These are phyloP conservation scores for Oryctes rhinoceros DNA, from an alignment of 1,140 invertebrate species.

Conservation along the genomic window DNA sequence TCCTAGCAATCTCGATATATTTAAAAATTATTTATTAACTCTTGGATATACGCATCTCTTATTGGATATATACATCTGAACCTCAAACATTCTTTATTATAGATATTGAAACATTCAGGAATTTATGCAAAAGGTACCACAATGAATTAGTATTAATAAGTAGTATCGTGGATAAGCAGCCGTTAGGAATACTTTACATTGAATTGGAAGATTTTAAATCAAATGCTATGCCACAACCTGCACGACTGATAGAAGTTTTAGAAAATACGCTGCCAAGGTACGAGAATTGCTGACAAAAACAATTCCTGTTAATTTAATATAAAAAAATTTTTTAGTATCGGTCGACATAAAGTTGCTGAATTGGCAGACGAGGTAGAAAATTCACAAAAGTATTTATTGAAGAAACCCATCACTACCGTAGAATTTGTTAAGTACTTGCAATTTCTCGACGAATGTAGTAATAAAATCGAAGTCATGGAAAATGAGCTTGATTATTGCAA, in stretches of 20 bases:
- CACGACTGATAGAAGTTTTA: constrained; percentile 71
- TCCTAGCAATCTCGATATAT: too few species aligned
- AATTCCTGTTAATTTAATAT: constrained; percentile 1
- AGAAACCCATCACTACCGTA: constrained; percentile 65
- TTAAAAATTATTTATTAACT: too few species aligned
- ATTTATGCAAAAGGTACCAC: constrained; percentile 68
- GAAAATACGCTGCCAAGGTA: constrained; percentile 65
- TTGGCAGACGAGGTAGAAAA: constrained; percentile 69
- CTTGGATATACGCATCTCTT: too few species aligned
- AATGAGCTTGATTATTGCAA: constrained; percentile 72
- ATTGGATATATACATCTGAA: neutral
- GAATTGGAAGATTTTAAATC: constrained; percentile 76
- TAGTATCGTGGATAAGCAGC: constrained; percentile 64
- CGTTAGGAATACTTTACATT: constrained; percentile 74
- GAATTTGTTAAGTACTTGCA: constrained; percentile 75
- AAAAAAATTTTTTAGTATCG: constrained; percentile 62
- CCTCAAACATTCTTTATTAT: constrained; percentile 56
- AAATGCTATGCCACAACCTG: constrained; percentile 72
- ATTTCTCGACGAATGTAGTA: constrained; percentile 72
- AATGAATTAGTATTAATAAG: constrained; percentile 69
- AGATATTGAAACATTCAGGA: constrained; percentile 64
- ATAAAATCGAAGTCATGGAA: constrained; percentile 71
- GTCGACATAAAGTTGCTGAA: constrained; percentile 67
- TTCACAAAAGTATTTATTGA: constrained; percentile 69
- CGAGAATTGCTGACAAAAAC: constrained; percentile 45